Evolutionary conservation across 2,797 vertebrate species (phyloP).

Genomic region (Cynopterus sphinx): DNA sequence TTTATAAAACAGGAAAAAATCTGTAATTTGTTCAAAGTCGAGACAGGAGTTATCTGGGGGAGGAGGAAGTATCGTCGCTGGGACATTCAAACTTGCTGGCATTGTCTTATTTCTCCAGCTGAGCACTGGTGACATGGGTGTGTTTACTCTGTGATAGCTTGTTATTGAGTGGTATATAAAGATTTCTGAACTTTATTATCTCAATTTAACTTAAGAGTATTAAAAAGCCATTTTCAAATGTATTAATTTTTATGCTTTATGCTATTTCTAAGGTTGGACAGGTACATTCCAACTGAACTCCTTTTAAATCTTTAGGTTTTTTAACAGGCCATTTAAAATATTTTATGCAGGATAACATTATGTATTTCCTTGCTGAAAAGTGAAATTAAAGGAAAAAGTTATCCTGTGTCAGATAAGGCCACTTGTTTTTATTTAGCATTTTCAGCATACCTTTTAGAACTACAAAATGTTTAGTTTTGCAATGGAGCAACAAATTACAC

Average conservation of each 20-base stretch:
- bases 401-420: background rate
- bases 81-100: background rate
- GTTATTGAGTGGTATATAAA: background rate
- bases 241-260: background rate
- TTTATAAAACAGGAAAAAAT: background rate
- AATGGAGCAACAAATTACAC: background rate
- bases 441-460: constrained; percentile 21
- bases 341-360: background rate
- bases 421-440: background rate
- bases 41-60: background rate
- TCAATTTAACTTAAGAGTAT: background rate
- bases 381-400: background rate
- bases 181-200: background rate
- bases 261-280: constrained; percentile 5
- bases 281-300: background rate
- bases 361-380: background rate
- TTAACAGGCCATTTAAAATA: constrained; percentile 29
- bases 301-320: constrained; percentile 24
- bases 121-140: background rate
- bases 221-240: background rate
- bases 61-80: background rate
- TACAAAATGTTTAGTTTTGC: background rate
- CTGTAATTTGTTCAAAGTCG: background rate
- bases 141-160: background rate
- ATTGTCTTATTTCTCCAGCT: background rate